phyloP scores from a whole-genome alignment of 2,113 vertebrate species.

The Melospiza georgiana region DNA sequence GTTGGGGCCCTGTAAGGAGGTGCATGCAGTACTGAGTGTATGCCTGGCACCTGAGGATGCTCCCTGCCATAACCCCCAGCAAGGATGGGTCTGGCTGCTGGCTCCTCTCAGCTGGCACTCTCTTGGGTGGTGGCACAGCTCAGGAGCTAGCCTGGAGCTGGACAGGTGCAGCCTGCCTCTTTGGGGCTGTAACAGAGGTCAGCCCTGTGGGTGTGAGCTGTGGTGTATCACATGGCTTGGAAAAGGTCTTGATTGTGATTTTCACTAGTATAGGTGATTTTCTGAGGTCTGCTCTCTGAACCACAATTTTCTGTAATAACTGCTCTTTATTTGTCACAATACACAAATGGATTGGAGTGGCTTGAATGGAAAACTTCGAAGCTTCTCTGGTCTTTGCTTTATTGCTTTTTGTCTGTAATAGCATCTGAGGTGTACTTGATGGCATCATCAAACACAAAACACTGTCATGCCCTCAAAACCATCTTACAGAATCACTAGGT shows the following conservation, averaged over 20 bases:
- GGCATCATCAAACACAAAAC: not conserved
- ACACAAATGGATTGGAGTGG: not conserved
- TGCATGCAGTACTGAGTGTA: not conserved
- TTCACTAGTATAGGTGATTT: not conserved
- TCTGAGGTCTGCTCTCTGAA: not conserved
- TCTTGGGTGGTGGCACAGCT: not conserved
- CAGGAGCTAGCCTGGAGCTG: not conserved
- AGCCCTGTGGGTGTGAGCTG: not conserved
- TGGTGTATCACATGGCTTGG: not conserved
- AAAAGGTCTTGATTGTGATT: not conserved
- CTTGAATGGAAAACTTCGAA: not conserved
- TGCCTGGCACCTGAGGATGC: not conserved
- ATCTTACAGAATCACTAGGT: not conserved
- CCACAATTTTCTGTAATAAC: not conserved
- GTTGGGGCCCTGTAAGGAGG: fast-evolving
- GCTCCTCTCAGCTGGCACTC: not conserved
- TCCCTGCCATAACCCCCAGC: not conserved
- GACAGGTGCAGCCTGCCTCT: not conserved
- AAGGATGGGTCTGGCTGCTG: not conserved
- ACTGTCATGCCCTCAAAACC: not conserved
- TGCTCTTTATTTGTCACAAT: not conserved
- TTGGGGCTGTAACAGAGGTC: not conserved
- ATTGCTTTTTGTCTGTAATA: constrained; percentile 3
- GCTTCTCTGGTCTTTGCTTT: not conserved
- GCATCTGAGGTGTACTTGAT: not conserved